A percentile compares a stretch with the other conserved stretches of the same genome.
These are phyloP conservation scores for Pollenia angustigena DNA, from an alignment of 2,888 invertebrate species.

Conservation along the genomic window DNA sequence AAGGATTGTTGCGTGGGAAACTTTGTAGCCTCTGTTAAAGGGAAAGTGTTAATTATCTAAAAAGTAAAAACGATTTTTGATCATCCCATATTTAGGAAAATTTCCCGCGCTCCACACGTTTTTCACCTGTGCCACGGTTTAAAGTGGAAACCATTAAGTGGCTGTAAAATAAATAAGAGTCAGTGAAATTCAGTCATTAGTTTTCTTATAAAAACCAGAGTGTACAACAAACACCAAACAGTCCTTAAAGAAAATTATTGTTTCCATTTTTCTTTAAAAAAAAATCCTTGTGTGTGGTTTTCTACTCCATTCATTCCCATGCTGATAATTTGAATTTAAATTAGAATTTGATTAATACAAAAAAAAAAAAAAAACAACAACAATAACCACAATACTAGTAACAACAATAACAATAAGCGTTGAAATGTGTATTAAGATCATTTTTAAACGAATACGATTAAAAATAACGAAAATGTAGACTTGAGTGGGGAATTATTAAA, in stretches of 20 bases:
- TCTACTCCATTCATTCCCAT: slow-evolving; percentile 76
- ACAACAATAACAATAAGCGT: slow-evolving; percentile 6
- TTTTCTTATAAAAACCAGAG: background rate
- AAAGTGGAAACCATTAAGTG: slow-evolving; percentile 55
- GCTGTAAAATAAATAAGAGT: background rate
- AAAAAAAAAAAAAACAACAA: slow-evolving; percentile 26
- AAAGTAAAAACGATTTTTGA: slow-evolving; percentile 44
- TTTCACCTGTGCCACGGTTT: slow-evolving; percentile 77
- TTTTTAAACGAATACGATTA: background rate
- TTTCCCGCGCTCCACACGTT: slow-evolving; percentile 76
- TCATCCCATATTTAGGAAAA: slow-evolving; percentile 50
- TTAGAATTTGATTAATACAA: slow-evolving; percentile 73
- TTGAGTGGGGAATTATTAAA: background rate
- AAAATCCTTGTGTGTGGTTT: slow-evolving; percentile 76
- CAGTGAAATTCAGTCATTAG: slow-evolving; percentile 5
- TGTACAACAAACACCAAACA: background rate
- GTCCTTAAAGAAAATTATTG: slow-evolving; percentile 31
- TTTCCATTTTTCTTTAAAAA: slow-evolving; percentile 14
- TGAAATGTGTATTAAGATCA: slow-evolving; percentile 63
- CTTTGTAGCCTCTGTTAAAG: slow-evolving; percentile 12
- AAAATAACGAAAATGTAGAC: slow-evolving; percentile 1
- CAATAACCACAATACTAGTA: background rate
- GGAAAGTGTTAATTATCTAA: slow-evolving; percentile 79
- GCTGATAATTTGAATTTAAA: slow-evolving; percentile 78
- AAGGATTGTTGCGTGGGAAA: slow-evolving; percentile 79